Percentiles rank a stretch among this genome's conserved stretches.
phyloP scores from a whole-genome alignment of 2,888 invertebrate genomes.

The Phanerotoma sp. region DNA sequence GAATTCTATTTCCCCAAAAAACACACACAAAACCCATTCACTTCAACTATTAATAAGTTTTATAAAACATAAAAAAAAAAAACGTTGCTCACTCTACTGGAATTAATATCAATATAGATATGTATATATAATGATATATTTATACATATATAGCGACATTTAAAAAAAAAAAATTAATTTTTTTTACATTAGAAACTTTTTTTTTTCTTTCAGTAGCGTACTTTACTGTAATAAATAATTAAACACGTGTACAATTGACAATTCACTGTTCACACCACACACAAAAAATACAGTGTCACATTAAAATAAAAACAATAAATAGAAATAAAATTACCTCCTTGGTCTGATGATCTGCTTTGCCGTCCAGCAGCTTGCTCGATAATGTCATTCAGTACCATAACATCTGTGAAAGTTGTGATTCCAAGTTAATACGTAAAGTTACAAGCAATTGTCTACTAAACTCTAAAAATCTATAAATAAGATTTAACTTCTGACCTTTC shows the following conservation, averaged over 20 bases:
- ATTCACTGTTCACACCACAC: constrained; percentile 17
- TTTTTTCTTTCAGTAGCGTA: too few species aligned
- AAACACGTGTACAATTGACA: constrained; percentile 2
- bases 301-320: not conserved
- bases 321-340: constrained; percentile 70
- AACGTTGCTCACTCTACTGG: not conserved
- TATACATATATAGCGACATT: not conserved
- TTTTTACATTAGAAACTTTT: too few species aligned
- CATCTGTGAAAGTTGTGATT: constrained; percentile 66
- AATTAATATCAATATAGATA: too few species aligned
- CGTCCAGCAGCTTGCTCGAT: constrained; percentile 93
- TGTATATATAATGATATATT: too few species aligned
- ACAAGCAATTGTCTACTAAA: too few species aligned
- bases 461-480: not conserved
- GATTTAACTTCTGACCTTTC: constrained; percentile 68
- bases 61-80: not conserved
- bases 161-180: not conserved
- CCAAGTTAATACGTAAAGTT: not conserved
- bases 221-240: not conserved
- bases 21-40: constrained; percentile 10
- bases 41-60: constrained; percentile 10
- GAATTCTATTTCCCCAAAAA: constrained; percentile 28
- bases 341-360: constrained; percentile 82
- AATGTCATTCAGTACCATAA: constrained; percentile 95
- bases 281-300: constrained; percentile 22